Evolutionary conservation across 2,113 vertebrate species (phyloP), one percentile per base, ranked within the genome.

Genomic region (Oreochromis aureus): DNA sequence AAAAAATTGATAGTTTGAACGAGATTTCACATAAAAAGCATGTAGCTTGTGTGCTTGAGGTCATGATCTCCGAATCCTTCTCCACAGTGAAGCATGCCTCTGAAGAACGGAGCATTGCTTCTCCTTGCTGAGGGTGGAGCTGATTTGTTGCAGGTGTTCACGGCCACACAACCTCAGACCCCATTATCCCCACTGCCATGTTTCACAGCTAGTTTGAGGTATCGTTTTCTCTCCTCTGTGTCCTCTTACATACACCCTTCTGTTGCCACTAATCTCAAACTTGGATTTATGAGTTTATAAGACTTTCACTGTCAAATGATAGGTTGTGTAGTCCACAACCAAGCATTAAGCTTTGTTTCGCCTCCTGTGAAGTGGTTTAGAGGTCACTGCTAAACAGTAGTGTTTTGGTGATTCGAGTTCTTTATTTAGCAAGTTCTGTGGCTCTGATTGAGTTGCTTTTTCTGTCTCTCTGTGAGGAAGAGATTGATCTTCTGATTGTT

Each of bases 161-260:
- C 1, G 1, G 27, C 73, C 44, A 51, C 46, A 53, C 46, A n/a
- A 51, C 4, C 73, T 78, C 73, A 78, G 73, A 78, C 46, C 10
- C 27, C 46, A 32, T 34, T 53, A 34, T 78, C 11, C 27, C 46
- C 46, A 53, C 73, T 34, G 27, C 46, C 46, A 34, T 78, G 73
- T 78, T 78, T 78, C 7, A 78, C 73, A 53, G 46, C 73, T 51
- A 51, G 46, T 78, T 53, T 32, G 46, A 78, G 18, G 73, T 51
- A 32, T 53, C 73, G 9, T 78, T 78, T 48, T 51, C 46, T 53
- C 27, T 53, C 73, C 10, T 53, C 73, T 6, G 27, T 78, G 46
- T 53, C 27, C 5, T 78, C 27, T 78, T 32, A 51, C 71, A 51
- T 19, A 41, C n/a, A 1, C 34, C 58, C 41, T 12, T 51, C 81